A percentile compares a stretch with the other conserved stretches of the same genome.
Conservation (phyloP, 2,113 vertebrate species). For the Boleophthalmus pectinirostris region DNA sequence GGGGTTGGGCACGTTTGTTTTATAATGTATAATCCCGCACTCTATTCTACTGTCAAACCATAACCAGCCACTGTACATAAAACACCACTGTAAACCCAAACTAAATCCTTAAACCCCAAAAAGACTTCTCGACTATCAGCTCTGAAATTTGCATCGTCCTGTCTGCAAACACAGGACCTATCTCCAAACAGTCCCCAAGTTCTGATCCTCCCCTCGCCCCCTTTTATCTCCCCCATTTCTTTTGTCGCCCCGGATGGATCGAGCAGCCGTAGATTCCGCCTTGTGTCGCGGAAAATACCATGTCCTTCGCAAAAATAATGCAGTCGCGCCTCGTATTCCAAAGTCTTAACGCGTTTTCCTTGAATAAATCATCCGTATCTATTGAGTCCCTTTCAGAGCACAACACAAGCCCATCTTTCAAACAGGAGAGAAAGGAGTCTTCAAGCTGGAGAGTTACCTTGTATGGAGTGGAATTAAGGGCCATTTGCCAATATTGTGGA, state of each 20-base stretch:
- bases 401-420: constrained; percentile 74
- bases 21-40: neutral
- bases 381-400: constrained; percentile 77
- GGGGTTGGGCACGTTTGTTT: neutral
- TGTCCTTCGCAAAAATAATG: constrained; percentile 77
- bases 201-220: constrained; percentile 13
- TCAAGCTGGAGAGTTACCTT: constrained; percentile 78
- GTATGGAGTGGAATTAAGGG: constrained; percentile 79
- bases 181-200: constrained; percentile 23
- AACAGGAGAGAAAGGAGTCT: constrained; percentile 71
- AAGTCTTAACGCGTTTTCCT: constrained; percentile 73
- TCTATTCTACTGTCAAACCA: neutral
- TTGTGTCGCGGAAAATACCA: constrained; percentile 66
- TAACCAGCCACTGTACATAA: neutral
- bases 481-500: constrained; percentile 84
- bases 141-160: constrained; percentile 21
- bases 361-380: constrained; percentile 80
- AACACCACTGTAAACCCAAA: neutral
- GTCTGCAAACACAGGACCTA: neutral
- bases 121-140: constrained; percentile 11
- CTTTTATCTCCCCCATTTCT: constrained; percentile 48
- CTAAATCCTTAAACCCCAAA: neutral
- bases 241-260: constrained; percentile 64
- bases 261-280: constrained; percentile 66
- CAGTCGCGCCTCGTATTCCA: constrained; percentile 69